A percentile compares a stretch with the other conserved stretches of the same genome.
phyloP scores from a whole-genome alignment of 2,113 vertebrate species.

The Crotalus horridus region DNA sequence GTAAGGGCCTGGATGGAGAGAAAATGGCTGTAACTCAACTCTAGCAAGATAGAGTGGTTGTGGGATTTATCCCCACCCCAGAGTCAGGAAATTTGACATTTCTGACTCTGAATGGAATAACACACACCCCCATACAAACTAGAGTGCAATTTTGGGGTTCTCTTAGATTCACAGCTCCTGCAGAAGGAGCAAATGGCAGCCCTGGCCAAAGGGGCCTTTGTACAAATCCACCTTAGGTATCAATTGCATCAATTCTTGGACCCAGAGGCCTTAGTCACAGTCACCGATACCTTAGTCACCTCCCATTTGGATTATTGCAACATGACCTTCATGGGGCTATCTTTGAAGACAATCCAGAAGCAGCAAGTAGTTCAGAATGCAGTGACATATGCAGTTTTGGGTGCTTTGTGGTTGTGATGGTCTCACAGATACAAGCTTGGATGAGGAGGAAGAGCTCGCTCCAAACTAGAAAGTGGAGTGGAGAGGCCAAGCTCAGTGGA shows the following conservation, averaged over 20 bases:
- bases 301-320: not conserved
- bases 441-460: not conserved
- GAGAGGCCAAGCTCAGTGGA: not conserved
- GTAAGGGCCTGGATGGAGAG: not conserved
- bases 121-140: not conserved
- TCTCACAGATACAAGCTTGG: not conserved
- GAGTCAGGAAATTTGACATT: not conserved
- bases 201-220: not conserved
- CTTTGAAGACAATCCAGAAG: not conserved
- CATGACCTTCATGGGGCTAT: not conserved
- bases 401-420: not conserved
- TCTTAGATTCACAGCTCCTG: not conserved
- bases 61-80: not conserved
- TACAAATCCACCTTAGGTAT: not conserved
- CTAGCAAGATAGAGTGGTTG: not conserved
- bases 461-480: not conserved
- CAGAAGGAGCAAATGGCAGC: not conserved
- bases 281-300: not conserved
- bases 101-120: not conserved
- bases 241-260: not conserved
- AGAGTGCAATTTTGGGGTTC: not conserved
- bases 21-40: not conserved
- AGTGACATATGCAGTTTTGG: not conserved
- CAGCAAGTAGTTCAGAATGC: not conserved
- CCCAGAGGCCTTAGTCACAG: not conserved